Percentiles rank a stretch among this genome's conserved stretches.
phyloP scores from a whole-genome alignment of 2,888 invertebrate species.

The Cotesia congregata region DNA sequence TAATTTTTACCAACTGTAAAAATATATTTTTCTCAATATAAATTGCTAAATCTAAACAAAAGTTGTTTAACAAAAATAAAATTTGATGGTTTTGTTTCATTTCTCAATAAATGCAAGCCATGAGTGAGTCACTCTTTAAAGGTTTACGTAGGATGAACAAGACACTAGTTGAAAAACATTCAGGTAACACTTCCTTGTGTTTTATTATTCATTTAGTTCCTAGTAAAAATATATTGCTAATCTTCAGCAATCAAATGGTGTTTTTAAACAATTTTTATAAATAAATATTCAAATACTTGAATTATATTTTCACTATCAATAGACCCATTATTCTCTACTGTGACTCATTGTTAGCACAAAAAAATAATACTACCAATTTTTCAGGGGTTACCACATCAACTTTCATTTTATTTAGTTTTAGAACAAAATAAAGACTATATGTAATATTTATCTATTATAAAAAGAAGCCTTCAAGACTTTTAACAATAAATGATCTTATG shows the following conservation, averaged over 20 bases:
- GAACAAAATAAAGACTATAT: too few relatives aligned
- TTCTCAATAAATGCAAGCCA: background rate
- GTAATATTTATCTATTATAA: background rate
- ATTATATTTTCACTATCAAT: too few relatives aligned
- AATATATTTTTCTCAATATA: background rate
- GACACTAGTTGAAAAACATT: background rate
- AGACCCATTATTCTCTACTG: too few relatives aligned
- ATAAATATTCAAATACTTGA: too few relatives aligned
- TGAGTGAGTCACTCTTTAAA: conserved; percentile 1
- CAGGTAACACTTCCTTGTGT: conserved; percentile 4
- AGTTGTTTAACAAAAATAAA: background rate
- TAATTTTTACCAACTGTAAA: background rate
- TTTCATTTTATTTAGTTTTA: background rate
- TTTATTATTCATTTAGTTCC: background rate
- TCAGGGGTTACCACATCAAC: background rate
- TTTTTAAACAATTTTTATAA: background rate
- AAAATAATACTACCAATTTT: background rate
- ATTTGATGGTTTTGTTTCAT: background rate
- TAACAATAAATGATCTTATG: background rate
- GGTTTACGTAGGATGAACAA: conserved; percentile 18
- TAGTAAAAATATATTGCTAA: background rate
- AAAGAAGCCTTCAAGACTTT: background rate
- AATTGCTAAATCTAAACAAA: background rate
- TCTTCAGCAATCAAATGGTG: background rate
- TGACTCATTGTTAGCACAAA: background rate